Evolutionary conservation across 1,140 invertebrate species (phyloP).

Genomic region (Whitmania pigra): DNA sequence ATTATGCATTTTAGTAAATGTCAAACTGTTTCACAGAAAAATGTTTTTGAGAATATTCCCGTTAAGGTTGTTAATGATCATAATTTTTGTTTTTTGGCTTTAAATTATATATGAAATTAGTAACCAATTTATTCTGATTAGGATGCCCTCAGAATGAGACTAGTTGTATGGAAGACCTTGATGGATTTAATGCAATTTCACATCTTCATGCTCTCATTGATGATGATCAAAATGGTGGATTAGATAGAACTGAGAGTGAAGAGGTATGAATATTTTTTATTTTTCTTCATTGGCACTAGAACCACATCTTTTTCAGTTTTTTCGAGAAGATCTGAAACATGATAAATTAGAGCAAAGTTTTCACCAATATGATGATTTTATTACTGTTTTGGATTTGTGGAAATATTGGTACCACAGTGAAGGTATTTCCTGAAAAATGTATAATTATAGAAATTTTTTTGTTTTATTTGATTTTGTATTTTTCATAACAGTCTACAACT

Average conservation of each 20-base stretch:
- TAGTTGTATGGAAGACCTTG: slow-evolving; percentile 49
- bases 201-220: slow-evolving; percentile 75
- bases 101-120: background rate
- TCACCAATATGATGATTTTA: slow-evolving; percentile 86
- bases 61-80: too few species aligned
- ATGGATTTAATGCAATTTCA: slow-evolving; percentile 74
- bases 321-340: slow-evolving; percentile 84
- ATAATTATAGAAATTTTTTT: background rate
- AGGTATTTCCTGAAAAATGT: slow-evolving; percentile 29
- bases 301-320: slow-evolving; percentile 53
- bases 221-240: slow-evolving; percentile 84
- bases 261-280: slow-evolving; percentile 52
- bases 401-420: slow-evolving; percentile 75
- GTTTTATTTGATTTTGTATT: background rate
- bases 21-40: too few species aligned
- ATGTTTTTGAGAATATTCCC: too few species aligned
- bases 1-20: too few species aligned
- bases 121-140: slow-evolving; percentile 1
- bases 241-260: slow-evolving; percentile 83
- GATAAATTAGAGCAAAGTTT: slow-evolving; percentile 60
- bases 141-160: slow-evolving; percentile 26
- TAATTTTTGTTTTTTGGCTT: too few species aligned
- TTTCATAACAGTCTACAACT: slow-evolving; percentile 68
- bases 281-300: background rate
- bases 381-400: slow-evolving; percentile 86